Base-by-base conservation (phyloP, 1,140 invertebrate genomes). In the Cyphomyrmex costatus region DNA sequence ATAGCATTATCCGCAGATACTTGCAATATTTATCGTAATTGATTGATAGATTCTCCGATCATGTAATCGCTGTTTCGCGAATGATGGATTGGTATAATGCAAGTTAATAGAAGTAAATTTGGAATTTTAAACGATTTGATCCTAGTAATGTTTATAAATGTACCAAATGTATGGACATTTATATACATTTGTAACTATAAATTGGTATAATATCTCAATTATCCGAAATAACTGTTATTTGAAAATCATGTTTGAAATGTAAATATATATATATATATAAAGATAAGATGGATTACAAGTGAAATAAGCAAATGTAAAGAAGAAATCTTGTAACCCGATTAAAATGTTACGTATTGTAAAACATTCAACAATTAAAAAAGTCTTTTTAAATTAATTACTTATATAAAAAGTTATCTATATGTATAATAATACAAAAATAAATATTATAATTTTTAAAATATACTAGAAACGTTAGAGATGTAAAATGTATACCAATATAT, bases 21-120 rank as follows among this genome's bases (percentile, higher is more conserved):
- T 82, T n/a, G 33, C 21, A 27, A 30, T 58, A 27, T 42, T 80
- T 70, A 68, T 60, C 2, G 66, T 71, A 58, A 60, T 60, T 73
- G 65, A 82, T 82, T 82, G 66, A 73, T 71, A 58, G 66, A 71
- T 33, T 65, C 56, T n/a, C 1, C 66, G 8, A 46, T 82, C 19
- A 4, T 33, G 51, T 71, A 71, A 82, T 58, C 24, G 24, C 51
- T 10, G 65, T 27, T 49, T 51, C 19, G 60, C 33, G 33, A n/a
- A 21, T 24, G 33, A 82, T 58, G 24, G 53, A 73, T 82, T 24
- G 66, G 30, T 30, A 6, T 68, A 58, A 24, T 58, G 21, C 30
- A 73, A 82, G 56, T 60, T 27, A 68, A 82, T 46, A 24, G 19
- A 71, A 73, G 7, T 33, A 58, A 19, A 2, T n/a, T 49, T 49